These are phyloP conservation scores for Hydrolagus affinis DNA, from an alignment of 2,113 vertebrate species.

Conservation along the genomic window DNA sequence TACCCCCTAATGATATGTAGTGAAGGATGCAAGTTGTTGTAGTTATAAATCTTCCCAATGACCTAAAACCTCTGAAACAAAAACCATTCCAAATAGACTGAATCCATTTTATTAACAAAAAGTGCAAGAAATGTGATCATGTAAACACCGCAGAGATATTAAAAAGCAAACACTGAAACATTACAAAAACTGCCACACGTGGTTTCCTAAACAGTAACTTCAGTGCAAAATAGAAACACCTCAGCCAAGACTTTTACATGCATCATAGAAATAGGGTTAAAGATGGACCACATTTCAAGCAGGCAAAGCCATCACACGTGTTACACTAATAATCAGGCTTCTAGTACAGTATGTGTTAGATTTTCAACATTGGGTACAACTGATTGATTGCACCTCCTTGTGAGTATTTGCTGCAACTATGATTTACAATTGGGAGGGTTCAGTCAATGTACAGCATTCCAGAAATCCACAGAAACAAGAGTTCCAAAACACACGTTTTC, in stretches of 20 bases:
- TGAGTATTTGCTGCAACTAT: neutral
- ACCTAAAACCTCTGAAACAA: no score
- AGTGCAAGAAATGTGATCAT: constrained; percentile 29
- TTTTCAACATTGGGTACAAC: neutral
- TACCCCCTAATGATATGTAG: no score
- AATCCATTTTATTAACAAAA: constrained; percentile 27
- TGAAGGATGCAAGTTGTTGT: no score
- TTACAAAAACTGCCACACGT: neutral
- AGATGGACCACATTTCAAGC: neutral
- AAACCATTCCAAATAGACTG: neutral
- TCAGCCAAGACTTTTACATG: neutral
- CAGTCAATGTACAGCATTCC: neutral
- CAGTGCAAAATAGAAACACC: constrained; percentile 7
- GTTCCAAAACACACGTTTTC: neutral
- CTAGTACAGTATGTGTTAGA: neutral
- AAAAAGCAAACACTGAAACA: constrained; percentile 28
- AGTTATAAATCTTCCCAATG: no score
- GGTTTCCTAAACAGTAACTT: neutral
- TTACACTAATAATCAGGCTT: neutral
- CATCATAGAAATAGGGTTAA: neutral
- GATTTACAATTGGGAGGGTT: neutral
- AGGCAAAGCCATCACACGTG: neutral
- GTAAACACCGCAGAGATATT: constrained; percentile 26
- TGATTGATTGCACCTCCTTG: neutral
- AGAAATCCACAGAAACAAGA: neutral